Percentiles rank a stretch among this genome's conserved stretches.
Conservation (phyloP, 2,888 invertebrate genomes). For the Plutella xylostella region DNA sequence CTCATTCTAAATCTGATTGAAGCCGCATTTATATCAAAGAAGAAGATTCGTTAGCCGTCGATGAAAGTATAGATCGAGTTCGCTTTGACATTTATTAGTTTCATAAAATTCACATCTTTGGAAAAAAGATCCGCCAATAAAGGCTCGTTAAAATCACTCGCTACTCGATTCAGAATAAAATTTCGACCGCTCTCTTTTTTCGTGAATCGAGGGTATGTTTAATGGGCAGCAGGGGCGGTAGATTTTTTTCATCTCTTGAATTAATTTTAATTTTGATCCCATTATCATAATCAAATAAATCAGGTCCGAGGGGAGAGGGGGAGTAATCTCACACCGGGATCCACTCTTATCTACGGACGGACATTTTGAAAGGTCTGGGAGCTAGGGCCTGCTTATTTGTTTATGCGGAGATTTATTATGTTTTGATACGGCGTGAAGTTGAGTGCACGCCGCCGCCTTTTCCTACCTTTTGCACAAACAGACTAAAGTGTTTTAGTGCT, state of each 20-base stretch:
- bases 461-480: too few species aligned
- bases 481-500: too few species aligned
- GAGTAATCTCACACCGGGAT: conserved; percentile 32
- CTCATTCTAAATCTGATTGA: not conserved
- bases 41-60: conserved; percentile 19
- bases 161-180: conserved; percentile 46
- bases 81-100: conserved; percentile 58
- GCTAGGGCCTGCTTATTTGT: conserved; percentile 35
- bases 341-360: conserved; percentile 21
- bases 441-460: too few species aligned
- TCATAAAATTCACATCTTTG: conserved; percentile 36
- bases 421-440: conserved; percentile 6
- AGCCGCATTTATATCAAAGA: conserved; percentile 13
- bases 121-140: conserved; percentile 43
- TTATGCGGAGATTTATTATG: conserved; percentile 24
- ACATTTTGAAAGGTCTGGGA: conserved; percentile 25
- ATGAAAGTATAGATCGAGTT: conserved; percentile 35
- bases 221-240: conserved; percentile 45
- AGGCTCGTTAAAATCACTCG: conserved; percentile 60
- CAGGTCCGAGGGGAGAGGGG: conserved; percentile 22
- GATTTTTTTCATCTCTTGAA: conserved; percentile 40
- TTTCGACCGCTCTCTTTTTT: conserved; percentile 34
- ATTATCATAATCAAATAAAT: conserved; percentile 51
- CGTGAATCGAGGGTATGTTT: conserved; percentile 38
- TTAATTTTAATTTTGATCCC: conserved; percentile 51